phyloP scores from a whole-genome alignment of 1,140 invertebrate genomes.

The Sinella curviseta region DNA sequence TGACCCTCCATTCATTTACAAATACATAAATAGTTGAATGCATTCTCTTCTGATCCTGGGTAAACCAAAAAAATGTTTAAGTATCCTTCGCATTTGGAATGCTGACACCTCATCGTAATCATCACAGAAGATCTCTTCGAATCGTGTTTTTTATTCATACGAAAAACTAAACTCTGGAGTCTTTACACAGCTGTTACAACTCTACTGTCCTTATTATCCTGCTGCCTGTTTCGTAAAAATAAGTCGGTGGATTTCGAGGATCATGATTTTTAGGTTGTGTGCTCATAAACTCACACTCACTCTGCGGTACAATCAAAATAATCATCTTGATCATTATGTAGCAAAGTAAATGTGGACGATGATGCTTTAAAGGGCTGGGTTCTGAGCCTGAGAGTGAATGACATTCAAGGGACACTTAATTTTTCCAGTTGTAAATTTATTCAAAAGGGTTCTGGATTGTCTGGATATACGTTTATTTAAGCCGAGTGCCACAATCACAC shows the following conservation, averaged over 20 bases:
- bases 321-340: slow-evolving; percentile 17
- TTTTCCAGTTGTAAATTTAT: slow-evolving; percentile 17
- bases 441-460: slow-evolving; percentile 3
- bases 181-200: neutral
- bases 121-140: neutral
- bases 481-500: no score
- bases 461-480: slow-evolving; percentile 1
- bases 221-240: neutral
- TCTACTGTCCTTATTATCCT: neutral
- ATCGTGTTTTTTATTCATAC: neutral
- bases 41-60: no score
- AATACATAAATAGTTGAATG: no score
- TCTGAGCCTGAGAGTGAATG: neutral
- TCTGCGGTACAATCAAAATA: slow-evolving; percentile 11
- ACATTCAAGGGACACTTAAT: slow-evolving; percentile 15
- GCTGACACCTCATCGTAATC: neutral
- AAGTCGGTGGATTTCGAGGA: neutral
- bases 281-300: neutral
- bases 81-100: neutral
- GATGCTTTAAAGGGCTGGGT: neutral
- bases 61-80: neutral
- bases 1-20: no score
- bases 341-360: neutral
- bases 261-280: neutral
- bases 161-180: no score